Evolutionary conservation across 2,888 invertebrate species (phyloP).

Genomic region (Blera fallax): DNA sequence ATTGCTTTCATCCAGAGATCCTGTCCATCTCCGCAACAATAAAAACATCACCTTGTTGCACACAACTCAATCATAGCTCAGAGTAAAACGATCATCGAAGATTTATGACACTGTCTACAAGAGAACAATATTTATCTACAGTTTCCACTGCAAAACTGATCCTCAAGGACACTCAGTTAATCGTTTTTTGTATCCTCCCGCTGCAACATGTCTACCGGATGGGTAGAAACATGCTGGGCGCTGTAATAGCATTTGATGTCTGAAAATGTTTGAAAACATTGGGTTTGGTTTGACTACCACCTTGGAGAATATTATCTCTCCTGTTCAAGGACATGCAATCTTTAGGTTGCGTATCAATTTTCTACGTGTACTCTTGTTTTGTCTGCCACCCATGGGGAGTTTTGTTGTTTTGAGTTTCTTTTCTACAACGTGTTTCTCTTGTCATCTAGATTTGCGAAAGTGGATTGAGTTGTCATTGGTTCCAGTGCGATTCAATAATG

Average conservation of each 20-base stretch:
- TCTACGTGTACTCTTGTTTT: slow-evolving; percentile 21
- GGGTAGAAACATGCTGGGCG: slow-evolving; percentile 47
- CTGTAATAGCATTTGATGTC: slow-evolving; percentile 61
- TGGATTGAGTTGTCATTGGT: slow-evolving; percentile 60
- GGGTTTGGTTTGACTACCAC: slow-evolving; percentile 68
- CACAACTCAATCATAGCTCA: slow-evolving; percentile 60
- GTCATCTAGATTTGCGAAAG: slow-evolving; percentile 54
- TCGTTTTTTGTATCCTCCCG: slow-evolving; percentile 45
- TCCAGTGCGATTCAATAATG: slow-evolving; percentile 62
- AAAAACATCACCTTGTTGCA: slow-evolving; percentile 8
- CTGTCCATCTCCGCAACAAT: no score
- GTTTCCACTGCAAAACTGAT: slow-evolving; percentile 40
- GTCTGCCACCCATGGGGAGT: slow-evolving; percentile 58
- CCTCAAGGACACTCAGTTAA: slow-evolving; percentile 64
- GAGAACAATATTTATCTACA: slow-evolving; percentile 37
- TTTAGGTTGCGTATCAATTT: slow-evolving; percentile 41
- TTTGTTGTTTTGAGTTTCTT: slow-evolving; percentile 33
- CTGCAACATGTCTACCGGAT: slow-evolving; percentile 65
- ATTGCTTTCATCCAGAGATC: no score
- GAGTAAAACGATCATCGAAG: slow-evolving; percentile 67
- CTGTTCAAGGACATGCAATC: slow-evolving; percentile 46
- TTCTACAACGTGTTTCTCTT: slow-evolving; percentile 34
- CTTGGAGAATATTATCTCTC: slow-evolving; percentile 22
- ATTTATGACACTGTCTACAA: slow-evolving; percentile 55
- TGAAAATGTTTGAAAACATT: slow-evolving; percentile 71